These are phyloP conservation scores for Tanytarsus gracilentus DNA, from an alignment of 2,888 invertebrate genomes.

Conservation along the genomic window DNA sequence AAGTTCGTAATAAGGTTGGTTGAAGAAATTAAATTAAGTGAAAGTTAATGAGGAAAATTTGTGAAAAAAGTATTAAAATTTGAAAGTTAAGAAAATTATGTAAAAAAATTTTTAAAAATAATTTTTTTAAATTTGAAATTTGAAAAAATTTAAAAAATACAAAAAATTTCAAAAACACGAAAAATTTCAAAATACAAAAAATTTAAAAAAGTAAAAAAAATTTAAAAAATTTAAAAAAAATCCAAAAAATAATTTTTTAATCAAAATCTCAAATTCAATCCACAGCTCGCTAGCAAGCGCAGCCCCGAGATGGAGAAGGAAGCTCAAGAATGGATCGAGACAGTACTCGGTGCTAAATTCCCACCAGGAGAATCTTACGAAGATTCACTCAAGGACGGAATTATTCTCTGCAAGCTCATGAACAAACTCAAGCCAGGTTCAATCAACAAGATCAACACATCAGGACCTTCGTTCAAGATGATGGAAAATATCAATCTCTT, in stretches of 20 bases:
- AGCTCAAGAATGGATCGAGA: constrained; percentile 87
- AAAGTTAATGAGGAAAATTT: background rate
- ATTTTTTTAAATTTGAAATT: background rate
- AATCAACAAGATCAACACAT: constrained; percentile 81
- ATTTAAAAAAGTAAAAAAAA: background rate
- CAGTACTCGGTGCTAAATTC: constrained; percentile 77
- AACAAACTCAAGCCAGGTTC: constrained; percentile 87
- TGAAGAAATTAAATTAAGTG: background rate
- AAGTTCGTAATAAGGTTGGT: constrained; percentile 22
- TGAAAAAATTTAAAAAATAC: background rate
- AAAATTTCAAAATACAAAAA: background rate
- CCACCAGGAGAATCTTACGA: constrained; percentile 73
- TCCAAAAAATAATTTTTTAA: background rate
- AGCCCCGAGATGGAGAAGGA: constrained; percentile 73
- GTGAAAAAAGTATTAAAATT: no score
- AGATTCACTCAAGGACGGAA: constrained; percentile 85
- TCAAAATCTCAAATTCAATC: background rate
- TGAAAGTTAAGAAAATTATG: no score
- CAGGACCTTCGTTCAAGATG: constrained; percentile 97
- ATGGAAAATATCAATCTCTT: constrained; percentile 98
- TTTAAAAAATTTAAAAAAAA: background rate
- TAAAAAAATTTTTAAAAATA: background rate
- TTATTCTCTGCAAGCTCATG: constrained; percentile 86
- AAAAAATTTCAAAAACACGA: background rate
- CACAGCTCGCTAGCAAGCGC: constrained; percentile 74